These are phyloP conservation scores for Gymnorhina tibicen DNA, from an alignment of 2,113 vertebrate genomes.

Conservation along the genomic window DNA sequence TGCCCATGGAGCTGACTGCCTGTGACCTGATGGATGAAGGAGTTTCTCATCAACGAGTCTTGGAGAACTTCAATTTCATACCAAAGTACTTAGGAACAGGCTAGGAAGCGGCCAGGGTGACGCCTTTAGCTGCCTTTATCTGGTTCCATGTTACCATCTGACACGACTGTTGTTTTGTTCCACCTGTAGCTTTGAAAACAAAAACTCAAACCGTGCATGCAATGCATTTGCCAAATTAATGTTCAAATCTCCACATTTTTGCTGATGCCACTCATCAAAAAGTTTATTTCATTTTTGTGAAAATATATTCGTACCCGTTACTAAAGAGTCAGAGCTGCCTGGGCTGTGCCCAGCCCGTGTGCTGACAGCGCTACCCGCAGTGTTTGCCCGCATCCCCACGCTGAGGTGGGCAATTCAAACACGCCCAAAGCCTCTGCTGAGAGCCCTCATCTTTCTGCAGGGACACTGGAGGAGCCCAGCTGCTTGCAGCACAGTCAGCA, in stretches of 20 bases:
- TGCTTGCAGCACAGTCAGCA: not conserved
- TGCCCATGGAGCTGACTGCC: not conserved
- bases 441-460: not conserved
- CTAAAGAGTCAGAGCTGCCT: not conserved
- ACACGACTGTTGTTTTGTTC: not conserved
- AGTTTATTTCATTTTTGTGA: not conserved
- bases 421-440: not conserved
- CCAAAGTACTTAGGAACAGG: not conserved
- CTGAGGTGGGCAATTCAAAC: not conserved
- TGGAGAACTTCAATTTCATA: not conserved
- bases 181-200: not conserved
- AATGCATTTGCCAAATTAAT: not conserved
- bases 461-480: not conserved
- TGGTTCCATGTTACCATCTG: rapidly evolving
- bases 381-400: not conserved
- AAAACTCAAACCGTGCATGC: not conserved
- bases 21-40: not conserved
- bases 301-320: not conserved
- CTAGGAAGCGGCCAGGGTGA: not conserved
- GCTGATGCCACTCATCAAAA: not conserved
- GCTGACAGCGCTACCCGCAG: not conserved
- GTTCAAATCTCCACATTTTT: not conserved
- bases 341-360: not conserved
- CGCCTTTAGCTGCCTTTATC: not conserved
- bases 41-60: not conserved